Percentiles rank a stretch among this genome's conserved stretches.
phyloP scores from a whole-genome alignment of 2,113 vertebrate species.

The Misgurnus anguillicaudatus region DNA sequence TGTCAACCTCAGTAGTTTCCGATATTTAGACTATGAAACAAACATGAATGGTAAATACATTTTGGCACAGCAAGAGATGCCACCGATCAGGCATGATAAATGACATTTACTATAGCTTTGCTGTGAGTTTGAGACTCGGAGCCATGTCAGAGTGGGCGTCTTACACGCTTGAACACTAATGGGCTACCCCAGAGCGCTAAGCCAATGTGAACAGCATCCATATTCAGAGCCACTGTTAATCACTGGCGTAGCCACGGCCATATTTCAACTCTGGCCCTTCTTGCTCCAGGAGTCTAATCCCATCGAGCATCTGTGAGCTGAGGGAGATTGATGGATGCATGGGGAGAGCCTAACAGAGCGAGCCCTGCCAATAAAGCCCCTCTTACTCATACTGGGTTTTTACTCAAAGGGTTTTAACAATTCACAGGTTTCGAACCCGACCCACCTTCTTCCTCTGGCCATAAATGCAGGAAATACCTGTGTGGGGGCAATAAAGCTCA shows the following conservation, averaged over 20 bases:
- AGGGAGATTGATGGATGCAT: slow-evolving; percentile 54
- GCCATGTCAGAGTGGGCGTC: slow-evolving; percentile 30
- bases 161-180: slow-evolving; percentile 42
- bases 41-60: slow-evolving; percentile 17
- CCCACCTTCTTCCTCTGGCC: neutral
- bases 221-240: slow-evolving; percentile 41
- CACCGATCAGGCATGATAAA: slow-evolving; percentile 19
- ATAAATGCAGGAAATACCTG: slow-evolving; percentile 29
- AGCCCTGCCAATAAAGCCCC: slow-evolving; percentile 4
- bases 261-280: slow-evolving; percentile 37
- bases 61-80: slow-evolving; percentile 21
- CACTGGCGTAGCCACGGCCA: slow-evolving; percentile 26
- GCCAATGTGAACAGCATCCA: slow-evolving; percentile 40
- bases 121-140: slow-evolving; percentile 26
- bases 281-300: slow-evolving; percentile 46
- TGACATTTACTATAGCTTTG: slow-evolving; percentile 12
- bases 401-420: slow-evolving; percentile 13
- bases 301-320: slow-evolving; percentile 41
- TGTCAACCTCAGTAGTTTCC: neutral
- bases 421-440: neutral
- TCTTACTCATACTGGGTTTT: neutral
- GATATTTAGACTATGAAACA: neutral
- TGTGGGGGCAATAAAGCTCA: slow-evolving; percentile 34
- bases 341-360: slow-evolving; percentile 12
- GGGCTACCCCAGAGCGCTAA: slow-evolving; percentile 23